These are phyloP conservation scores for Chelonus formosanus DNA, from an alignment of 2,888 invertebrate genomes.

Conservation along the genomic window DNA sequence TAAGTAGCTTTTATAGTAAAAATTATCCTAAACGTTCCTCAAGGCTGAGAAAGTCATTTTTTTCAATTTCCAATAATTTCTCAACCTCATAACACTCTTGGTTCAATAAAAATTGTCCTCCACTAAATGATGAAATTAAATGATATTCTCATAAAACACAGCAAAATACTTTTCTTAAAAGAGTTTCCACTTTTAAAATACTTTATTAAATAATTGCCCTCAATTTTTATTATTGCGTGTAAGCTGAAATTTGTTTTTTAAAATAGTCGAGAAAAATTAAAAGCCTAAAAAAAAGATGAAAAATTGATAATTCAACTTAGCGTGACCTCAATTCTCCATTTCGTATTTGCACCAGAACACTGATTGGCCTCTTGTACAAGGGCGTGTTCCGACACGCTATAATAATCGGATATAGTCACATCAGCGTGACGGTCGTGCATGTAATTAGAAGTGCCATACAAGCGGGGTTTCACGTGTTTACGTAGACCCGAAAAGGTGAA, in stretches of 20 bases:
- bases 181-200: too few species aligned
- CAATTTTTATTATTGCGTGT: neutral
- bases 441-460: conserved; percentile 40
- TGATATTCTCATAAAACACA: too few species aligned
- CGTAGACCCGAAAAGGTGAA: neutral
- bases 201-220: too few species aligned
- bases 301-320: neutral
- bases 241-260: neutral
- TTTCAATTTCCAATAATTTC: too few species aligned
- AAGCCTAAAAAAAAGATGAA: neutral
- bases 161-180: too few species aligned
- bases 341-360: conserved; percentile 9
- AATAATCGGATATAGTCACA: conserved; percentile 33
- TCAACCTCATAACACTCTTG: too few species aligned
- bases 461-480: conserved; percentile 1
- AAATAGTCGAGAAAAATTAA: neutral
- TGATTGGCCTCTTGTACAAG: conserved; percentile 27
- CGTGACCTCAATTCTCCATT: conserved; percentile 14
- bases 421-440: conserved; percentile 36
- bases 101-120: too few species aligned
- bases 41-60: too few species aligned
- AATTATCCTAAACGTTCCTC: too few species aligned
- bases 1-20: too few species aligned
- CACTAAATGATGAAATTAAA: too few species aligned
- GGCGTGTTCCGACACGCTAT: conserved; percentile 31